Evolutionary conservation across 92 coral and sea anemone species (phyloP), one percentile per base, ranked within the genome.

Genomic region (Porites cylindrica): DNA sequence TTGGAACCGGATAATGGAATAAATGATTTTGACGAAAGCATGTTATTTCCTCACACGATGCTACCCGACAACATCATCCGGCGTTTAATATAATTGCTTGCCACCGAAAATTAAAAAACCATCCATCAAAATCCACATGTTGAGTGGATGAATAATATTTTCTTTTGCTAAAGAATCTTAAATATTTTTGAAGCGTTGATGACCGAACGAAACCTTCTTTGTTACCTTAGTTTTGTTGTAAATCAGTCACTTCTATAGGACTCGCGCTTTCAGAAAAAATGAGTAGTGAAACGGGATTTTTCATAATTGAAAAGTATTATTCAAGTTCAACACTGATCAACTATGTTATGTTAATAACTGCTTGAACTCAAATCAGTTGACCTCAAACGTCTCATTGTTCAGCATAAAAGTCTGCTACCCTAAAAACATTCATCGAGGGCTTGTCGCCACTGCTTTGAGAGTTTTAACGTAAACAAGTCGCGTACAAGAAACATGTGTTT

Each of bases 71-170:
- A 38, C 47, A 38, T 38, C 58, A 18, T 4, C 19, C 50, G 47
- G 47, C 47, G 23, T 32, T 61, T 50, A 72, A 14, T 38, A 58
- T 23, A 8, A 6, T 53, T 32, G 17, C 70, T 59, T 73, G 60
- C 87, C 80, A 72, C 51, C 51, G n/a, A 14, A 18, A 61, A 73
- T 83, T 43, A 83, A 83, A 83, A n/a, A 60, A 74, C n/a, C 62
- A 83, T 83, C 63, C 58, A 83, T 83, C 87, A 83, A 62, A 83
- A 74, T 73, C 56, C 70, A 17, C 20, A 58, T 21, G 64, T 52
- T 82, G 70, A 82, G 65, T 32, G 70, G 79, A 54, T 18, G 6
- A 54, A 51, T 72, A 59, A 70, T 43, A 32, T 14, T n/a, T 17
- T n/a, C 51, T 59, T 69, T 67, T 32, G 29, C 61, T 29, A 6